phyloP scores from a whole-genome alignment of 1,140 invertebrate genomes.

The Acromyrmex heyeri region DNA sequence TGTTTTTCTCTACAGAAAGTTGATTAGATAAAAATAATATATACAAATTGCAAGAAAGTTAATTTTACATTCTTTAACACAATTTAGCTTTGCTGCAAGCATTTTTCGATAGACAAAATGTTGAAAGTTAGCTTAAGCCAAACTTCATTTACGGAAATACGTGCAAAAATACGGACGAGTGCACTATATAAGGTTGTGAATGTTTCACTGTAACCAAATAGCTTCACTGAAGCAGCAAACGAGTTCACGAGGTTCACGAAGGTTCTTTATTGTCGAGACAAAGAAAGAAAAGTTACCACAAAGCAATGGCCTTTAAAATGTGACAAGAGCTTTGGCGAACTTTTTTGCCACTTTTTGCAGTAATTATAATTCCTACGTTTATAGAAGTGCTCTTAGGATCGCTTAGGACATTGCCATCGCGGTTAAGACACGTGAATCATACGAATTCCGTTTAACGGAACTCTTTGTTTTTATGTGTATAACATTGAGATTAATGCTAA shows the following conservation, averaged over 20 bases:
- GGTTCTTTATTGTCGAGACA: constrained; percentile 47
- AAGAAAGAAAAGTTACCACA: constrained; percentile 39
- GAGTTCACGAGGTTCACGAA: constrained; percentile 40
- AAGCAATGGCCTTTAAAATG: constrained; percentile 20
- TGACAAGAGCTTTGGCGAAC: constrained; percentile 26
- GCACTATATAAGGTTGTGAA: constrained; percentile 7
- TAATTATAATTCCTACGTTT: constrained; percentile 58
- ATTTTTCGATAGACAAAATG: constrained; percentile 7
- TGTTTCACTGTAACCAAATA: constrained; percentile 56
- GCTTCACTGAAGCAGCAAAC: constrained; percentile 42
- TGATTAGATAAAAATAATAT: not conserved
- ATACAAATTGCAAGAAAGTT: not conserved
- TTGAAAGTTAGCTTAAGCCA: not conserved
- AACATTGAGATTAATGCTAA: constrained; percentile 40
- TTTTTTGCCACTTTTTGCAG: constrained; percentile 31
- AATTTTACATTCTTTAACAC: not conserved
- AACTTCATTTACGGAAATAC: constrained; percentile 22
- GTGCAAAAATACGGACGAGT: constrained; percentile 2
- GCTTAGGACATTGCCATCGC: not conserved
- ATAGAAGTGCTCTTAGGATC: not conserved
- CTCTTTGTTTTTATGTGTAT: constrained; percentile 10
- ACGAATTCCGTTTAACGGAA: not conserved
- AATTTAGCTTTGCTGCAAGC: not conserved
- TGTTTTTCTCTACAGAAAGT: not conserved
- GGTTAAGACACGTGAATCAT: constrained; percentile 7